Percentiles rank a stretch among this genome's conserved stretches.
Evolutionary conservation across 2,113 vertebrate species (phyloP).

Genomic region (Myodes glareolus): DNA sequence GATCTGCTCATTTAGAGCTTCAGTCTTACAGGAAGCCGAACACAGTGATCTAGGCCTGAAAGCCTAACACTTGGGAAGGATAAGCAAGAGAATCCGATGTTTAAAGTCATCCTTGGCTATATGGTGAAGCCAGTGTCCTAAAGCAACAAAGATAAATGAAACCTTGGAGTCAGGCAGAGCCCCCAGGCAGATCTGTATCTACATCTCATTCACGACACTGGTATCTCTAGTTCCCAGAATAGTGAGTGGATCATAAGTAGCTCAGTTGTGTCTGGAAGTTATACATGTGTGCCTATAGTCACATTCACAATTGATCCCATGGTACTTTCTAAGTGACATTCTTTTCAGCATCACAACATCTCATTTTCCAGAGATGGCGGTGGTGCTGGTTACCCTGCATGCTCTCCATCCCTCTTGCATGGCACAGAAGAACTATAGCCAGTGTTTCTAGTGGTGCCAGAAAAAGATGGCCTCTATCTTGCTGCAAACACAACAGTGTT

Average conservation of each 20-base stretch:
- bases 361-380: background rate
- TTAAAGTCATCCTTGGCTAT: background rate
- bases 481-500: background rate
- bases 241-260: no score
- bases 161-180: background rate
- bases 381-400: background rate
- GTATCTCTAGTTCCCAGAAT: no score
- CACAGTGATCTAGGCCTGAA: background rate
- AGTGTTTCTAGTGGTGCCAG: accelerated
- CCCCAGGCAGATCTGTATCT: no score
- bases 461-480: background rate
- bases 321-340: background rate
- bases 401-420: no score
- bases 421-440: accelerated
- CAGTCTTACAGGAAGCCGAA: background rate
- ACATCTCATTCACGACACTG: no score
- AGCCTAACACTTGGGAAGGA: background rate
- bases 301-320: background rate
- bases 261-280: background rate
- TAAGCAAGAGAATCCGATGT: background rate
- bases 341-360: accelerated
- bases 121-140: background rate
- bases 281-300: accelerated
- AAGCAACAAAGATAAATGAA: background rate
- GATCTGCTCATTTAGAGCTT: background rate